A percentile compares a stretch with the other conserved stretches of the same genome.
These are phyloP conservation scores for Cervus canadensis DNA, from an alignment of 2,113 vertebrate species.

Conservation along the genomic window DNA sequence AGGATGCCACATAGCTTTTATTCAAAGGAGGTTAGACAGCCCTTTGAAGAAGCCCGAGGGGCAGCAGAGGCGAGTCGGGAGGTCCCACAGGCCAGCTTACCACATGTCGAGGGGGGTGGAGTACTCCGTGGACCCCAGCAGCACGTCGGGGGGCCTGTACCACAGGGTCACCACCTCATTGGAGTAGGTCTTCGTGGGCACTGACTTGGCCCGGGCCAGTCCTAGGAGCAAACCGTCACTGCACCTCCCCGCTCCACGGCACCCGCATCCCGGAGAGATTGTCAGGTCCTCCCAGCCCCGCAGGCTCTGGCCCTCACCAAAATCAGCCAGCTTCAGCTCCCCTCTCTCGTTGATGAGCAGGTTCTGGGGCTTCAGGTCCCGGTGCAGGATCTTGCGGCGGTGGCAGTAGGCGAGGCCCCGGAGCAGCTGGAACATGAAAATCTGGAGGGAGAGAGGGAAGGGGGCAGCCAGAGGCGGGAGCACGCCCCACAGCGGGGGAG, in stretches of 20 bases:
- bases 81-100: slow-evolving; percentile 77
- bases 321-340: slow-evolving; percentile 96
- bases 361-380: slow-evolving; percentile 98
- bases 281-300: rapidly evolving
- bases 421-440: slow-evolving; percentile 98
- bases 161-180: slow-evolving; percentile 97
- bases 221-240: slow-evolving; percentile 76
- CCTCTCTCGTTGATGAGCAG: slow-evolving; percentile 96
- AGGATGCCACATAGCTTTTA: not conserved
- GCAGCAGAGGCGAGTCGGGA: not conserved
- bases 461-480: not conserved
- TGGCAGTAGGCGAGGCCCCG: slow-evolving; percentile 96
- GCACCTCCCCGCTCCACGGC: not conserved
- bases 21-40: not conserved
- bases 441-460: slow-evolving; percentile 74
- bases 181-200: slow-evolving; percentile 97
- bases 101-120: slow-evolving; percentile 98
- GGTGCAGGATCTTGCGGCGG: slow-evolving; percentile 94
- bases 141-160: slow-evolving; percentile 96
- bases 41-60: not conserved
- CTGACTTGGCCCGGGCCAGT: slow-evolving; percentile 94
- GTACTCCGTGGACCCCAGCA: slow-evolving; percentile 95
- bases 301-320: slow-evolving; percentile 81
- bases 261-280: rapidly evolving
- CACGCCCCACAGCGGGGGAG: rapidly evolving